Evolutionary conservation across 2,797 vertebrate species (phyloP).

Genomic region (Sandelia bainsii): DNA sequence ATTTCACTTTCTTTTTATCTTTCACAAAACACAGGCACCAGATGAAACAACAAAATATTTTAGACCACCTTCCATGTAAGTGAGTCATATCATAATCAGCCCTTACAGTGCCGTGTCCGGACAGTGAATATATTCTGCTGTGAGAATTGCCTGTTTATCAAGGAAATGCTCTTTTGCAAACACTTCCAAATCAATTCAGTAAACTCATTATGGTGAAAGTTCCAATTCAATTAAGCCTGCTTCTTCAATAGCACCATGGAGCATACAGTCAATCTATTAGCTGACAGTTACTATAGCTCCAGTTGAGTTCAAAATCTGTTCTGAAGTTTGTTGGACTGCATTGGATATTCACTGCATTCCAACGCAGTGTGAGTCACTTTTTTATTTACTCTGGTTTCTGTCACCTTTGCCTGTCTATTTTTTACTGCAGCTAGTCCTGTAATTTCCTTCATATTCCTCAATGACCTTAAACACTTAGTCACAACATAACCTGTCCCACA

Average conservation of each 20-base stretch:
- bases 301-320: neutral
- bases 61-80: constrained; percentile 15
- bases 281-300: neutral
- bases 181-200: constrained; percentile 18
- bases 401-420: constrained; percentile 1
- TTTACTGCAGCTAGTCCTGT: constrained; percentile 3
- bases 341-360: neutral
- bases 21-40: neutral
- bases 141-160: constrained; percentile 13
- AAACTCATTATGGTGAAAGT: constrained; percentile 11
- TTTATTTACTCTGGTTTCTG: constrained; percentile 1
- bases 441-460: constrained; percentile 8
- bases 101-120: neutral
- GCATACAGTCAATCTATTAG: neutral
- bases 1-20: neutral
- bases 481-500: constrained; percentile 7
- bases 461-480: constrained; percentile 23
- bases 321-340: neutral
- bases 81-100: neutral
- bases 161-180: constrained; percentile 11
- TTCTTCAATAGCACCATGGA: constrained; percentile 6
- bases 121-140: neutral
- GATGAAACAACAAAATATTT: neutral
- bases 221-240: constrained; percentile 7
- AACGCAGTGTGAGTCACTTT: neutral